Evolutionary conservation across 2,888 invertebrate species (phyloP), one percentile per base, ranked within the genome.

Genomic region (Ectemnius continuus): DNA sequence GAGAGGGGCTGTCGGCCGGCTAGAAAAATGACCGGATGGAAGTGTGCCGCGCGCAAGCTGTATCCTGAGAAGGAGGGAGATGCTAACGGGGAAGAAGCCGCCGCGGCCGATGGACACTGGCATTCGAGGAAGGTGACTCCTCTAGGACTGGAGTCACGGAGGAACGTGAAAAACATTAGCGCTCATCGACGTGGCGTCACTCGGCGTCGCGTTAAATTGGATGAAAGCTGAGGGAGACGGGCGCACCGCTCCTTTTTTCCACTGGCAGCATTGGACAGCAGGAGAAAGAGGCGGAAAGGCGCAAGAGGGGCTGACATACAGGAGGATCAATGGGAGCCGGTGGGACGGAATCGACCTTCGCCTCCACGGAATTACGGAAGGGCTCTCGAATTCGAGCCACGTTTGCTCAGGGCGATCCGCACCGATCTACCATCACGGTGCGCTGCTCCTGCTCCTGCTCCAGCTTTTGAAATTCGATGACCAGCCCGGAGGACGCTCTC

Each of bases 351-450:
- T 47, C 26, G 60, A 28, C 16, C 67, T 58, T 71, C 65, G 67
- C 72, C 76, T 70, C 67, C 64, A 48, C 67, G 60, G 18, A 67
- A 64, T 48, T 28, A n/a, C 56, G 60, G 48, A 16, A 61, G 45
- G n/a, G 16, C 58, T 46, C 72, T 64, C 36, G 67, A 67, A 78
- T 70, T 76, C 77, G 67, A 64, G 65, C 76, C 76, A 78, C 77
- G 77, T 73, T 62, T 20, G 61, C 52, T 16, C 56, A 46, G 23
- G 23, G 20, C 60, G 63, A 70, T 62, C 52, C 14, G 16, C n/a
- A 16, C 16, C 11, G 14, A 52, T 60, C 61, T 45, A n/a, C 52
- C 18, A 16, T 23, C 23, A 23, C 23, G 23, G 23, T 23, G 23
- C 23, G 23, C 23, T 23, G 23, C 23, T 23, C 23, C 23, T 23